Conservation (phyloP, 2,888 invertebrate species). For the Noctua janthina region DNA sequence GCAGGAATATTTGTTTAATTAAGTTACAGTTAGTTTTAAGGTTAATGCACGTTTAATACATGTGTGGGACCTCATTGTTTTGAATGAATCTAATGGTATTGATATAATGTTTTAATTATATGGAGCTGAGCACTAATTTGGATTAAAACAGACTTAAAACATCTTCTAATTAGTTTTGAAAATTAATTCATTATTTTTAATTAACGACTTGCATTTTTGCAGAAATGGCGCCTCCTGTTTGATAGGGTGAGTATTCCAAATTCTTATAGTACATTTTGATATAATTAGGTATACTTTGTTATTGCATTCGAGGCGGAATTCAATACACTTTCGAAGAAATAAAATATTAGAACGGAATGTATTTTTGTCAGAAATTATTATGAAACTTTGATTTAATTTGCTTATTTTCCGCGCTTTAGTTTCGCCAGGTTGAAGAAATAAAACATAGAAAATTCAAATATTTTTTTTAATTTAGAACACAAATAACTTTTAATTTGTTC, state of each 20-base stretch:
- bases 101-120: constrained; percentile 46
- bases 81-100: constrained; percentile 34
- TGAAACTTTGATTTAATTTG: too few relatives aligned
- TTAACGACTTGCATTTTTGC: constrained; percentile 78
- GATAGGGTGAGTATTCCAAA: constrained; percentile 92
- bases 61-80: constrained; percentile 60
- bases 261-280: too few relatives aligned
- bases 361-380: too few relatives aligned
- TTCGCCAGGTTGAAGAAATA: too few relatives aligned
- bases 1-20: constrained; percentile 48
- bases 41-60: constrained; percentile 60
- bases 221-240: constrained; percentile 97
- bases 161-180: background rate
- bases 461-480: too few relatives aligned
- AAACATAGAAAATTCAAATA: too few relatives aligned
- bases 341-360: too few relatives aligned
- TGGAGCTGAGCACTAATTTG: constrained; percentile 5
- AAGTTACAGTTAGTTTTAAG: constrained; percentile 61
- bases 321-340: too few relatives aligned
- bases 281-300: too few relatives aligned
- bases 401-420: too few relatives aligned
- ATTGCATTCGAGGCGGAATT: too few relatives aligned
- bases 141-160: constrained; percentile 5
- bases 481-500: too few relatives aligned
- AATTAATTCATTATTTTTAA: constrained; percentile 1